Evolutionary conservation across 2,113 vertebrate species (phyloP).

Genomic region (Egretta garzetta): DNA sequence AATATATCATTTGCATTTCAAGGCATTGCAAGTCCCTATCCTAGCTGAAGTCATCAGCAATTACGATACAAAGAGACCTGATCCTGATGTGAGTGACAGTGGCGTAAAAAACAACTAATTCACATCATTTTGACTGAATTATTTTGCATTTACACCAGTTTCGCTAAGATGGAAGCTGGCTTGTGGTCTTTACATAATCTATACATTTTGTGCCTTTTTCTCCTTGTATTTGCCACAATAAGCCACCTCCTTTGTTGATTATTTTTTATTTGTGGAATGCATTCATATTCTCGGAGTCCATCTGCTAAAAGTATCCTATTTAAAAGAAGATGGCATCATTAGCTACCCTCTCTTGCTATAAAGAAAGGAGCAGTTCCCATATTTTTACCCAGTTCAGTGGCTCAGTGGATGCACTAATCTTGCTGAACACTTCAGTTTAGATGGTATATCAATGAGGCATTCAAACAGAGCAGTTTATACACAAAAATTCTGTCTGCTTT

Average conservation of each 20-base stretch:
- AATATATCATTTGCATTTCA: conserved; percentile 42
- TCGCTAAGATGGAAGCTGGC: background rate
- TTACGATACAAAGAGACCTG: background rate
- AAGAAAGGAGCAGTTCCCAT: conserved; percentile 74
- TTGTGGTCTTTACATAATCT: background rate
- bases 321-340: conserved; percentile 72
- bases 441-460: conserved; percentile 84
- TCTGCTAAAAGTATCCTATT: conserved; percentile 81
- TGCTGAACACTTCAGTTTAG: conserved; percentile 85
- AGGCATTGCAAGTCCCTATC: background rate
- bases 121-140: background rate
- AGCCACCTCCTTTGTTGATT: conserved; percentile 47
- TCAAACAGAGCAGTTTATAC: conserved; percentile 84
- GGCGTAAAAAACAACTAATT: conserved; percentile 1
- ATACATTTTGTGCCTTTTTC: conserved; percentile 9
- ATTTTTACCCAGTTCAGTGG: conserved; percentile 79
- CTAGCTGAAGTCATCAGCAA: background rate
- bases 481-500: conserved; percentile 87
- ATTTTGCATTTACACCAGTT: conserved; percentile 21
- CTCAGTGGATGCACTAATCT: conserved; percentile 81
- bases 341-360: conserved; percentile 67
- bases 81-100: background rate
- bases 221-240: conserved; percentile 18
- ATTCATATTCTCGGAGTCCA: conserved; percentile 78
- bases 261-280: conserved; percentile 58